Base-by-base conservation (phyloP, 2,888 invertebrate species). In the Drosophila flavopinicola region DNA sequence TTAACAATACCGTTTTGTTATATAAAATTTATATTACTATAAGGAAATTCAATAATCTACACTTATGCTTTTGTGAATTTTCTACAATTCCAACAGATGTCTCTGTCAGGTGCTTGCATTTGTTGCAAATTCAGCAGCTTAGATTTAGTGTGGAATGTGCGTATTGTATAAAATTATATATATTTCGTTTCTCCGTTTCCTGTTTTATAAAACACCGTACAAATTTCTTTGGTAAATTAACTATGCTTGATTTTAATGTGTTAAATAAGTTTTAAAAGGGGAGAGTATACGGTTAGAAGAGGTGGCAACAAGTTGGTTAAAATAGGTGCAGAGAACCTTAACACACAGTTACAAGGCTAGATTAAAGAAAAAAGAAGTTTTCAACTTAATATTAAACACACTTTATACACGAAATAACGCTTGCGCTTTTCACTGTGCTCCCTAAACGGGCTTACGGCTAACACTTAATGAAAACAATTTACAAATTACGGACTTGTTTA, bases 401-500 rank as follows among this genome's bases (percentile, higher is more conserved):
- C 61, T 84, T 80, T 86, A 67, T 79, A 79, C 76, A 84, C 65
- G 68, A 65, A 66, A 75, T 37, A 72, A 66, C 64, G 77, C 63
- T 38, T 60, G 60, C 67, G 69, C 45, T 66, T 59, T 69, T 69
- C 67, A 68, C 66, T 49, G 63, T 75, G 66, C 59, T 73, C 57
- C 49, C 60, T 56, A 42, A 37, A 45, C 49, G 73, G 42, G 63
- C 78, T 85, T 84, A 86, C 47, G 61, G 53, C 87, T 79, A 86
- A 84, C 87, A 84, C 66, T 84, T 80, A 86, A 80, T 80, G 61
- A 80, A 80, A 80, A 86, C 80, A 86, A 86, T 86, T 80, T 86
- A 85, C 79, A 79, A 59, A 64, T 64, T 69, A 80, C 87, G 82
- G 80, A 79, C 83, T 75, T 72, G 68, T 63, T 63, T 80, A 82